Evolutionary conservation across 2,797 vertebrate genomes (phyloP).

Genomic region (Threskiornis aethiopicus): DNA sequence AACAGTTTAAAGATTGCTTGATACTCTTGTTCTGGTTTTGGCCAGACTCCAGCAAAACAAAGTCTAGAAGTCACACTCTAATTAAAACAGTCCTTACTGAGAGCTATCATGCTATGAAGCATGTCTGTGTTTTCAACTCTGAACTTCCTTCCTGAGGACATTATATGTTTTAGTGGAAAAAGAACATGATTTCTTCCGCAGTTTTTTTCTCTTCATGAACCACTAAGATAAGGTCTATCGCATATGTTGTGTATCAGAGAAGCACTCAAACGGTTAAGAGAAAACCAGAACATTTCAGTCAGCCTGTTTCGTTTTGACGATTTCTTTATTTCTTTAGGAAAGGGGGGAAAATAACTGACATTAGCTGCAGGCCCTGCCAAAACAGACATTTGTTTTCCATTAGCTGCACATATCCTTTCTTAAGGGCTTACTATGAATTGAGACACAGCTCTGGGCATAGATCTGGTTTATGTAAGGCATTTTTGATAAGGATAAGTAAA

Average conservation of each 20-base stretch:
- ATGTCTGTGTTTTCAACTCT: conserved; percentile 50
- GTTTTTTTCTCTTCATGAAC: background rate
- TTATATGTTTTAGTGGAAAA: conserved; percentile 41
- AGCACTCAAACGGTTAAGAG: conserved; percentile 49
- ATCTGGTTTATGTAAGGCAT: conserved; percentile 50
- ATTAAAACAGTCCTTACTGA: conserved; percentile 37
- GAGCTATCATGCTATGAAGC: background rate
- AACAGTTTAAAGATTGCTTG: background rate
- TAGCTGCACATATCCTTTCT: conserved; percentile 55
- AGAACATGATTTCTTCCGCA: conserved; percentile 28
- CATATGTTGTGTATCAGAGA: conserved; percentile 55
- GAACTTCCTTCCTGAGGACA: conserved; percentile 51
- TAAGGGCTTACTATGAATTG: conserved; percentile 28
- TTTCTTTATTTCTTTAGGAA: conserved; percentile 54
- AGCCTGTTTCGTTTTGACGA: conserved; percentile 19
- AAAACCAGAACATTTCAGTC: conserved; percentile 32
- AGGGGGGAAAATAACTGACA: conserved; percentile 48
- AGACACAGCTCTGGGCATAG: background rate
- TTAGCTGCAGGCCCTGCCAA: conserved; percentile 67
- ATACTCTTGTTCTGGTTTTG: background rate
- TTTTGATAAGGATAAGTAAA: conserved; percentile 39
- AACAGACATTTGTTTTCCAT: conserved; percentile 75
- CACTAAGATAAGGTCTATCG: conserved; percentile 6
- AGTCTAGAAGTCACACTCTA: conserved; percentile 18
- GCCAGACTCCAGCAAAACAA: conserved; percentile 42